phyloP scores from a whole-genome alignment of 2,797 vertebrate genomes.

The Muscicapa comitata region DNA sequence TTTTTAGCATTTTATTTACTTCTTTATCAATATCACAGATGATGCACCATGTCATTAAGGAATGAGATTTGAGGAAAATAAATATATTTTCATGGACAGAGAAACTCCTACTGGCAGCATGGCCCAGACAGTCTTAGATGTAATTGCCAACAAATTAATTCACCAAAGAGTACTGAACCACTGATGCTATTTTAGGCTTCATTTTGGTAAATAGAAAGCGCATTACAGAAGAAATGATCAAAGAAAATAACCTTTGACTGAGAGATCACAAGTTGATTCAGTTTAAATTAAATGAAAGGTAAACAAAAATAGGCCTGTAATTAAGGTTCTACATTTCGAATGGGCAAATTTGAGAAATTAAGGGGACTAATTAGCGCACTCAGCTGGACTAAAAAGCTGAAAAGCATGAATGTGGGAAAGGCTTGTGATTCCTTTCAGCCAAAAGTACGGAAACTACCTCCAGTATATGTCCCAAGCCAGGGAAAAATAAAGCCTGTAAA shows the following conservation, averaged over 20 bases:
- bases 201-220: constrained; percentile 12
- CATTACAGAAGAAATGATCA: constrained; percentile 12
- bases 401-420: background rate
- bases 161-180: constrained; percentile 27
- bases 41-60: background rate
- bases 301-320: constrained; percentile 56
- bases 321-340: constrained; percentile 33
- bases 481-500: background rate
- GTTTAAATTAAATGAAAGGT: constrained; percentile 41
- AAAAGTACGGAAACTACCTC: background rate
- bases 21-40: background rate
- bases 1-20: background rate
- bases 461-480: background rate
- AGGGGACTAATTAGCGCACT: constrained; percentile 15
- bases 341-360: constrained; percentile 14
- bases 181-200: constrained; percentile 46
- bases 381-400: constrained; percentile 7
- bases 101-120: background rate
- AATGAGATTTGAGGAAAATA: constrained; percentile 12
- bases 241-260: constrained; percentile 58
- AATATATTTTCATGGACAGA: background rate
- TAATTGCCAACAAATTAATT: constrained; percentile 57
- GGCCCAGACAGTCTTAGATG: constrained; percentile 8
- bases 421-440: background rate
- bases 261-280: constrained; percentile 38